Evolutionary conservation across 2,113 vertebrate genomes (phyloP).

Genomic region (Cervus canadensis): DNA sequence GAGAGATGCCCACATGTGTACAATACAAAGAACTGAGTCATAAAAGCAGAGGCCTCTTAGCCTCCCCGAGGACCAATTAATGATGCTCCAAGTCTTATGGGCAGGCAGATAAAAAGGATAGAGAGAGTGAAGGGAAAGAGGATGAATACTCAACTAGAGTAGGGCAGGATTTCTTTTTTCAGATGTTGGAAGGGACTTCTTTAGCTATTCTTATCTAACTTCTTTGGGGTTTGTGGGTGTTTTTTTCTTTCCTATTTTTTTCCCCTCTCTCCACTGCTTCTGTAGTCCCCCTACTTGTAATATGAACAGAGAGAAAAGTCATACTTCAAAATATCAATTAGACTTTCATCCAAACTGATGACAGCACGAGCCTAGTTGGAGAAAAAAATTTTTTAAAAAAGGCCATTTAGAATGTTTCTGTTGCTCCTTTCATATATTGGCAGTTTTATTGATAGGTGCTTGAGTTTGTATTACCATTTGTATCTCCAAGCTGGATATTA

Average conservation of each 20-base stretch:
- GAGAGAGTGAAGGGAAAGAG: conserved; percentile 76
- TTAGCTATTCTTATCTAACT: conserved; percentile 90
- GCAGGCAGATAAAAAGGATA: conserved; percentile 93
- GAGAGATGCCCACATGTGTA: conserved; percentile 90
- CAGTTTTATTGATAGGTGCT: conserved; percentile 79
- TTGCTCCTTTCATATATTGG: conserved; percentile 66
- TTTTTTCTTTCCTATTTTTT: conserved; percentile 40
- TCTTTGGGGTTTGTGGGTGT: conserved; percentile 81
- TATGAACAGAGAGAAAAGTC: conserved; percentile 56
- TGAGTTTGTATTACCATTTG: conserved; percentile 76
- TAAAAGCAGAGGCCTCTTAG: conserved; percentile 89
- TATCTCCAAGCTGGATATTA: conserved; percentile 80
- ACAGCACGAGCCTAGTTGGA: not conserved
- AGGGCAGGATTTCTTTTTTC: conserved; percentile 80
- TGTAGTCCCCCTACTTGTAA: conserved; percentile 27
- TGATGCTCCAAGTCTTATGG: conserved; percentile 91
- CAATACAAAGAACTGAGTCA: conserved; percentile 89
- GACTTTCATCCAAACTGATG: conserved; percentile 67
- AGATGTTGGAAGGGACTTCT: conserved; percentile 88
- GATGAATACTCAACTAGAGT: conserved; percentile 87
- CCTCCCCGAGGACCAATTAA: conserved; percentile 97
- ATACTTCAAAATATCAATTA: conserved; percentile 76
- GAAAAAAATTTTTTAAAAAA: conserved; percentile 13
- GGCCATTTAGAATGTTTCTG: conserved; percentile 65
- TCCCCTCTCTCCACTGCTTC: not conserved